These are phyloP conservation scores for Cantharis rufa DNA, from an alignment of 2,888 invertebrate species.

Conservation along the genomic window DNA sequence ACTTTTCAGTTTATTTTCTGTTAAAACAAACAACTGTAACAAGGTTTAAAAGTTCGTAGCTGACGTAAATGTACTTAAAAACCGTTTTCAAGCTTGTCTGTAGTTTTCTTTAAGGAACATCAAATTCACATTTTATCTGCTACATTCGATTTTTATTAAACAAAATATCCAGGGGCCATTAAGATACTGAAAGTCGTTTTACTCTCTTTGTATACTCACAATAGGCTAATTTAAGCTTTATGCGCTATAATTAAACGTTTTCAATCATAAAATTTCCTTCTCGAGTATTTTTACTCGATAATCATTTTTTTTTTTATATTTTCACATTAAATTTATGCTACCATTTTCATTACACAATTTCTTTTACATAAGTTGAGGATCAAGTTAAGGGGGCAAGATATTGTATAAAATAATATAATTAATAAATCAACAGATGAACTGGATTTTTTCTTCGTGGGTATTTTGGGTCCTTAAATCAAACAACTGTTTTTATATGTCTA, in stretches of 20 bases:
- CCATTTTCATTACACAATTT: background rate
- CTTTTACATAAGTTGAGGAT: background rate
- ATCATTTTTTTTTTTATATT: background rate
- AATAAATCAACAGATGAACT: too few species aligned
- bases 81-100: background rate
- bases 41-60: background rate
- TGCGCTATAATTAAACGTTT: background rate
- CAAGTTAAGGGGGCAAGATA: background rate
- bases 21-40: background rate
- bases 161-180: background rate
- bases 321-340: background rate
- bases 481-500: too few species aligned
- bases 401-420: background rate
- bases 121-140: background rate
- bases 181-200: background rate
- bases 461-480: too few species aligned
- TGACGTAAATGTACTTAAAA: background rate
- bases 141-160: background rate
- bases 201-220: background rate
- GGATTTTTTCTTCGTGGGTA: too few species aligned
- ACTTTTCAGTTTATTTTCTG: background rate
- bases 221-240: background rate
- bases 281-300: background rate
- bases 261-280: background rate
- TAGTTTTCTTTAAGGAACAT: background rate